Conservation (phyloP, 2,113 vertebrate species). For the Chascanopsetta lugubris region DNA sequence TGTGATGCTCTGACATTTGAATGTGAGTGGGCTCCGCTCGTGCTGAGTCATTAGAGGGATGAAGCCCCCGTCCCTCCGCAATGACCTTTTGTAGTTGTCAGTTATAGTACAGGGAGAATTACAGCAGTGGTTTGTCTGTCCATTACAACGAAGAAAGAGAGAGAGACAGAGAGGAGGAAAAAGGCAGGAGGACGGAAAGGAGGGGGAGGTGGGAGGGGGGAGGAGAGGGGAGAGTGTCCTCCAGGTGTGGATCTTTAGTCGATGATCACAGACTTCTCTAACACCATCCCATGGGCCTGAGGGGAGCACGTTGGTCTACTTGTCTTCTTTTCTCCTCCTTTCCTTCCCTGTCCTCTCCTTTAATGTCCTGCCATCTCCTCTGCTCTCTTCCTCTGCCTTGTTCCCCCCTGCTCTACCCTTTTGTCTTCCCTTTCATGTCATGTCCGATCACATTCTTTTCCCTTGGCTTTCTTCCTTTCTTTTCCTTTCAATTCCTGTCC, state of each 20-base stretch:
- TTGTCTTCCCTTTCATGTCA: no score
- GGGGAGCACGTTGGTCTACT: slow-evolving; percentile 34
- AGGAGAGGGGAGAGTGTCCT: slow-evolving; percentile 59
- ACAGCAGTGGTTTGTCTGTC: slow-evolving; percentile 46
- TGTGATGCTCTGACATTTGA: slow-evolving; percentile 51
- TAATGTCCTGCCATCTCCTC: background rate
- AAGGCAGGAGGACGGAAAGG: slow-evolving; percentile 43
- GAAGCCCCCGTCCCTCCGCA: slow-evolving; percentile 20
- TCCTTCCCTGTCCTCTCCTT: background rate
- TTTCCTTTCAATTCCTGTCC: background rate
- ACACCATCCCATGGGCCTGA: slow-evolving; percentile 55
- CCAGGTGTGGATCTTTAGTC: slow-evolving; percentile 73
- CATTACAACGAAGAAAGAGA: slow-evolving; percentile 32
- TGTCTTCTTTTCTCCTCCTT: background rate
- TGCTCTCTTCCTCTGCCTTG: no score
- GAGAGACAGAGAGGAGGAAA: slow-evolving; percentile 40
- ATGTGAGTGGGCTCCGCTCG: slow-evolving; percentile 30
- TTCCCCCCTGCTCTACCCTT: no score
- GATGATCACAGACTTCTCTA: slow-evolving; percentile 70
- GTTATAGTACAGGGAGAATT: slow-evolving; percentile 58
- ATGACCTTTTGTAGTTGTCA: slow-evolving; percentile 65
- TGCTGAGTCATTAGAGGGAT: slow-evolving; percentile 51
- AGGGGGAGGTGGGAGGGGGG: background rate
- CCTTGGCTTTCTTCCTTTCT: background rate
- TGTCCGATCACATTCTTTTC: no score